Evolutionary conservation across 2,113 vertebrate species (phyloP).

Genomic region (Cyrtonyx montezumae): DNA sequence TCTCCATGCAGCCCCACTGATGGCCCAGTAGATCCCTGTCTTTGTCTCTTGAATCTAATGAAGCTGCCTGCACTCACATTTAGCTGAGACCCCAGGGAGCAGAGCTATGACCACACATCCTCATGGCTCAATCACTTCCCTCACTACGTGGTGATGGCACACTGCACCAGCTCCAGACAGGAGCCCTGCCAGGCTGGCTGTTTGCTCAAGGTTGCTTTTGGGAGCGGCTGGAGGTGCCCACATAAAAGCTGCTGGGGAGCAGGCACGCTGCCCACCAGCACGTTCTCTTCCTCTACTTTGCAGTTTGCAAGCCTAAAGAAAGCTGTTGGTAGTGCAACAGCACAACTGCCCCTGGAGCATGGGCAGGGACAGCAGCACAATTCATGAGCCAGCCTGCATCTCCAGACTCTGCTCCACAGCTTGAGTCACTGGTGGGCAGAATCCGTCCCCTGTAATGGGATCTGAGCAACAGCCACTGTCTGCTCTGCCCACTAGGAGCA

Average conservation of each 20-base stretch:
- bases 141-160: accelerated
- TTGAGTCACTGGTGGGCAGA: background rate
- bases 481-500: background rate
- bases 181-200: background rate
- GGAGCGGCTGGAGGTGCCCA: background rate
- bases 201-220: background rate
- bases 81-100: background rate
- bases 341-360: background rate
- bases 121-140: background rate
- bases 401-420: background rate
- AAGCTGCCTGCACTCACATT: background rate
- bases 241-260: background rate
- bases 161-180: background rate
- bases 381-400: background rate
- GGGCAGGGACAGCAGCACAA: accelerated
- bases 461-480: background rate
- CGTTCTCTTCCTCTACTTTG: background rate
- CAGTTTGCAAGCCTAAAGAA: background rate
- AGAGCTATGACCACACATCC: accelerated
- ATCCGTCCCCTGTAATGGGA: background rate
- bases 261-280: background rate
- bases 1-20: background rate
- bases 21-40: background rate
- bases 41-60: background rate
- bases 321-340: accelerated